Percentiles rank a stretch among this genome's conserved stretches.
Evolutionary conservation across 2,113 vertebrate genomes (phyloP).

Genomic region (Amia ocellicauda): DNA sequence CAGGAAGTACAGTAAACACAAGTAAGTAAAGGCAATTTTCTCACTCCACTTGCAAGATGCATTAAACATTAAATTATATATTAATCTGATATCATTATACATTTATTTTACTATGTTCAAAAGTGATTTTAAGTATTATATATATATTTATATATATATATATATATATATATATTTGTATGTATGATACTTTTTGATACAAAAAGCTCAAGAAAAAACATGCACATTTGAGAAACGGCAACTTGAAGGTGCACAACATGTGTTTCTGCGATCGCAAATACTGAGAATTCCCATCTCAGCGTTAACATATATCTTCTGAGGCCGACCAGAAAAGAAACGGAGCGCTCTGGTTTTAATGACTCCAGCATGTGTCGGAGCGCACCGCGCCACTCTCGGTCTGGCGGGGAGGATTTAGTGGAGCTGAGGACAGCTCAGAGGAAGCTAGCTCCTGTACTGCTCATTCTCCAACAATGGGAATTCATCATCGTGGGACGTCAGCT

Average conservation of each 20-base stretch:
- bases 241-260: not conserved
- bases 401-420: not conserved
- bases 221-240: no score
- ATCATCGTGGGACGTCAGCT: not conserved
- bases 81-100: no score
- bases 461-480: not conserved
- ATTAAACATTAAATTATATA: no score
- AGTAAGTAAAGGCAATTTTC: no score
- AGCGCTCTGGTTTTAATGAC: not conserved
- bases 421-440: not conserved
- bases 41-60: no score
- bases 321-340: not conserved
- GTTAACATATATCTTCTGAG: constrained; percentile 1
- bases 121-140: no score
- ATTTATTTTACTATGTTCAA: no score
- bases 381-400: not conserved
- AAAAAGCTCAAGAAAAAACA: no score
- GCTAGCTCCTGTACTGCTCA: not conserved
- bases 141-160: no score
- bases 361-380: not conserved
- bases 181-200: no score
- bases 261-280: not conserved
- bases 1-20: no score
- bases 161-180: no score
- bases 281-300: constrained; percentile 8